A percentile compares a stretch with the other conserved stretches of the same genome.
Evolutionary conservation across 1,140 invertebrate species (phyloP).

Genomic region (Brachionus manjavacas): DNA sequence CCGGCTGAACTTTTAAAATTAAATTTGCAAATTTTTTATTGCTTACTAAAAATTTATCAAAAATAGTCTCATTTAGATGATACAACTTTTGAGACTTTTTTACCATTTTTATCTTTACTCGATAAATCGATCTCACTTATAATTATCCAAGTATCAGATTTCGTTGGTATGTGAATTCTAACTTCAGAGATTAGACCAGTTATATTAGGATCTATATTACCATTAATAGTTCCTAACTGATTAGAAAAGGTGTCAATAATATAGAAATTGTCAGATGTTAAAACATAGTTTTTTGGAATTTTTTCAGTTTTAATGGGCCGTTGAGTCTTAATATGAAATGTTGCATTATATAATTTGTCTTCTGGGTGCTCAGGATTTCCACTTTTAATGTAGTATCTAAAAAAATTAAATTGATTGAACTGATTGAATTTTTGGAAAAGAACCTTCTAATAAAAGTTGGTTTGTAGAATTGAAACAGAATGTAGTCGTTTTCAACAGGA

Average conservation of each 20-base stretch:
- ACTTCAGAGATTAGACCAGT: constrained; percentile 66
- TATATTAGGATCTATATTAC: constrained; percentile 64
- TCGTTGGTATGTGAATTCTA: constrained; percentile 70
- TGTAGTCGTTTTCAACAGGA: constrained; percentile 74
- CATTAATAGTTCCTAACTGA: constrained; percentile 71
- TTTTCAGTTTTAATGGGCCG: constrained; percentile 42
- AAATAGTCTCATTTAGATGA: background rate
- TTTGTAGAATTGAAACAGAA: constrained; percentile 74
- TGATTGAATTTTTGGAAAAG: constrained; percentile 45
- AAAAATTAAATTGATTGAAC: constrained; percentile 45
- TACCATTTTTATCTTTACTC: background rate
- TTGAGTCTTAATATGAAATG: constrained; percentile 72
- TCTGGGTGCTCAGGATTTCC: constrained; percentile 84
- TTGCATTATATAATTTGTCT: constrained; percentile 83
- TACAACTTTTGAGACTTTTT: background rate
- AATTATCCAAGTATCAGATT: constrained; percentile 82
- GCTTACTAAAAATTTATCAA: background rate
- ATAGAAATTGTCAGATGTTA: constrained; percentile 43
- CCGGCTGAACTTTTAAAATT: background rate
- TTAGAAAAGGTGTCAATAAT: constrained; percentile 56
- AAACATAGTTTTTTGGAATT: constrained; percentile 44
- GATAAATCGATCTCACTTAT: constrained; percentile 69
- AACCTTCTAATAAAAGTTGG: constrained; percentile 73
- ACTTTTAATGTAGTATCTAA: constrained; percentile 78
- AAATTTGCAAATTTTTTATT: background rate